Conservation (phyloP, 2,888 invertebrate species). For the Athrips mouffetella region DNA sequence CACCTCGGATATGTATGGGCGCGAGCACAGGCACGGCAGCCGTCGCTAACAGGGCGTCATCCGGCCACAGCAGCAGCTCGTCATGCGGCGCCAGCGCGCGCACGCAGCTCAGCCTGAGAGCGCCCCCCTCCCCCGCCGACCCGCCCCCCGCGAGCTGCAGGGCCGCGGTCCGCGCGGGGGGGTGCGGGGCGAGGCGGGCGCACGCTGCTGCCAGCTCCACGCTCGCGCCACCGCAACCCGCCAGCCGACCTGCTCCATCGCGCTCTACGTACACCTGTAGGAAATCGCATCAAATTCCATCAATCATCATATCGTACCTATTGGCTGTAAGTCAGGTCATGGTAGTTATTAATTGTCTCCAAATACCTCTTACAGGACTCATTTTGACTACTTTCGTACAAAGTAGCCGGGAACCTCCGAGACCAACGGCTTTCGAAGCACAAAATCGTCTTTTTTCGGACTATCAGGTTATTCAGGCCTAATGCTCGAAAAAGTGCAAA, state of each 20-base stretch:
- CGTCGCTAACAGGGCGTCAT: conserved; percentile 83
- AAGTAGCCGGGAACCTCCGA: no score
- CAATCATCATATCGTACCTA: neutral
- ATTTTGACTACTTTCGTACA: no score
- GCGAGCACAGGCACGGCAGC: conserved; percentile 84
- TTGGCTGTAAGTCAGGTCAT: no score
- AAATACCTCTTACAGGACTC: no score
- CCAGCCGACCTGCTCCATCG: neutral
- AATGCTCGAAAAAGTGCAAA: no score
- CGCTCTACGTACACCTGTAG: conserved; percentile 29
- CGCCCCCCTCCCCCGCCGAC: conserved; percentile 21
- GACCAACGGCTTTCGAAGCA: no score
- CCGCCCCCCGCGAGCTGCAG: conserved; percentile 22
- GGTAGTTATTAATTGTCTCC: no score
- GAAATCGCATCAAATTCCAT: neutral
- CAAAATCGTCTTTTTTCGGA: no score
- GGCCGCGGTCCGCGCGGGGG: conserved; percentile 24
- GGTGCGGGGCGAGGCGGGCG: conserved; percentile 27
- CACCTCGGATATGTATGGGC: conserved; percentile 88
- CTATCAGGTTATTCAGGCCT: no score
- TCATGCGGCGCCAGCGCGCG: conserved; percentile 78
- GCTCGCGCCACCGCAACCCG: neutral
- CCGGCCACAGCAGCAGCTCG: conserved; percentile 90
- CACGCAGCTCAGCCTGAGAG: conserved; percentile 49
- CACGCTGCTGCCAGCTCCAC: conserved; percentile 27